Evolutionary conservation across 2,888 invertebrate species (phyloP).

Genomic region (Byasa hedistus): DNA sequence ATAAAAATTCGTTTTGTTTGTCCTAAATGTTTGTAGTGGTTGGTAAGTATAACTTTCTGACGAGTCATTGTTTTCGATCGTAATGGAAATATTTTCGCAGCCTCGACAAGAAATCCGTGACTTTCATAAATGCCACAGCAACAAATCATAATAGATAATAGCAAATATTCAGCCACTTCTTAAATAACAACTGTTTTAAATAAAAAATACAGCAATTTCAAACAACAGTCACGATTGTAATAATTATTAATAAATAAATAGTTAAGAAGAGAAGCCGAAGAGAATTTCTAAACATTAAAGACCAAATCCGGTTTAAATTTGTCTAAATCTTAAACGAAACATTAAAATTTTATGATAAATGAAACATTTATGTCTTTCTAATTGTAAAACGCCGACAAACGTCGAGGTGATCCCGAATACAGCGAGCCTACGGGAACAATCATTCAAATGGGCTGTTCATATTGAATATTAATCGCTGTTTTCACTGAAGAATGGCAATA

Average conservation of each 20-base stretch:
- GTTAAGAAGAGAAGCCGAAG: no score
- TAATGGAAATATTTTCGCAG: conserved; percentile 71
- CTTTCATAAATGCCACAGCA: conserved; percentile 57
- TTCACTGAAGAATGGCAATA: conserved; percentile 74
- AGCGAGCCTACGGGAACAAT: conserved; percentile 65
- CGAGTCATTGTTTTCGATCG: conserved; percentile 75
- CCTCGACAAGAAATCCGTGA: conserved; percentile 63
- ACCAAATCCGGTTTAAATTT: neutral
- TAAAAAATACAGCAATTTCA: no score
- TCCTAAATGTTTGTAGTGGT: conserved; percentile 77
- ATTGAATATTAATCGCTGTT: conserved; percentile 79
- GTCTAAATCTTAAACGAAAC: conserved; percentile 42
- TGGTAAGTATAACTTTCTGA: conserved; percentile 66
- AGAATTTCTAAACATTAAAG: neutral
- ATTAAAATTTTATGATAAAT: conserved; percentile 57
- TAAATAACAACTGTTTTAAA: neutral
- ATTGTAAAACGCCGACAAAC: conserved; percentile 48
- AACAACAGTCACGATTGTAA: no score
- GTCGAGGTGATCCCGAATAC: conserved; percentile 45
- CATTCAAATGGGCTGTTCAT: conserved; percentile 76
- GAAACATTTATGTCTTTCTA: conserved; percentile 55
- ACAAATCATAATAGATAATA: conserved; percentile 32
- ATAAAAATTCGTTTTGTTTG: conserved; percentile 78
- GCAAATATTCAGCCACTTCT: conserved; percentile 1
- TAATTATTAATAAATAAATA: no score